These are phyloP conservation scores for Tragulus kanchil DNA, from an alignment of 2,113 vertebrate genomes.

Conservation along the genomic window DNA sequence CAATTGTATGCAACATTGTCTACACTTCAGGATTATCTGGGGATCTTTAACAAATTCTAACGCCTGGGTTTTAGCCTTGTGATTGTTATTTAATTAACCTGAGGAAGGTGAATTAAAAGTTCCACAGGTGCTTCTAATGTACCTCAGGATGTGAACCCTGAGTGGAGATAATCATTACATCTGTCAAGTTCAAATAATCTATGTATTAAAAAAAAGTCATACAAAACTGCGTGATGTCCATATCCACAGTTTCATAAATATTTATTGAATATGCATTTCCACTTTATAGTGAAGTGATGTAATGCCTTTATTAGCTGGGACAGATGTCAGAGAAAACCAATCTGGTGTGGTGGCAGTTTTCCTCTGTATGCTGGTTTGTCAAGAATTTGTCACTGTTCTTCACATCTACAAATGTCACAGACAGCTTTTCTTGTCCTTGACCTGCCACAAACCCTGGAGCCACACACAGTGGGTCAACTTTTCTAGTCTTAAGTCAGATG, in stretches of 20 bases:
- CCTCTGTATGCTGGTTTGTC: not conserved
- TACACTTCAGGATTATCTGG: not conserved
- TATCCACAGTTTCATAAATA: not conserved
- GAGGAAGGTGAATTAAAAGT: not conserved
- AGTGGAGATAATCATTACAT: not conserved
- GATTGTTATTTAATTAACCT: not conserved
- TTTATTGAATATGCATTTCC: not conserved
- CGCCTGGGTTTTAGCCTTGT: not conserved
- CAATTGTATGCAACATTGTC: not conserved
- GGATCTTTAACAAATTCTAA: not conserved
- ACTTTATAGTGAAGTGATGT: not conserved
- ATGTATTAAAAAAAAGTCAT: not conserved
- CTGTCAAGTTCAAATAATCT: not conserved
- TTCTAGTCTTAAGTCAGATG: not conserved
- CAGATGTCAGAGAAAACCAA: not conserved
- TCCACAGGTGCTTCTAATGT: not conserved
- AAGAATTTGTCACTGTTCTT: not conserved
- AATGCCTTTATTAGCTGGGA: no score
- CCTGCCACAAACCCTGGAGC: not conserved
- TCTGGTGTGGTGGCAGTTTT: accelerated
- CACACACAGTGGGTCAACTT: not conserved
- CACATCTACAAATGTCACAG: not conserved
- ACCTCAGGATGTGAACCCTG: not conserved
- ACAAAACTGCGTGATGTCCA: not conserved
- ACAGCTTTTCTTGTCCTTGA: not conserved